Conservation (phyloP, 2,888 invertebrate species). For the Drosophila formosana region DNA sequence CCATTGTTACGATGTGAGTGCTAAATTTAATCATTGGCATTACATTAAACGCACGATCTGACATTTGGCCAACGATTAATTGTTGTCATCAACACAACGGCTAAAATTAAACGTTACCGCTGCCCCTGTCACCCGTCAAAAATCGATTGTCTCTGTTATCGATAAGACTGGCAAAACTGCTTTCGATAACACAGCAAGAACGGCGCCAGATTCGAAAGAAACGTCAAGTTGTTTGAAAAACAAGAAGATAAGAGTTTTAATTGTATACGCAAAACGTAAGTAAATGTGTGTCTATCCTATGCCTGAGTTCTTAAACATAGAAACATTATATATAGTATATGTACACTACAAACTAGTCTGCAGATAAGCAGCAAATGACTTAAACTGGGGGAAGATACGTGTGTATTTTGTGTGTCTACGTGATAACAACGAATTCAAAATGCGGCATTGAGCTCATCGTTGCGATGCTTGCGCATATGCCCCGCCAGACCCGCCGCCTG, state of each 20-base stretch:
- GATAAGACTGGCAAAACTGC: background rate
- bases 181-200: background rate
- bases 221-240: background rate
- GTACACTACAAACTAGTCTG: background rate
- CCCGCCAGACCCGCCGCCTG: slow-evolving; percentile 83
- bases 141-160: background rate
- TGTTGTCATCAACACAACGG: slow-evolving; percentile 68
- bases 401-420: background rate
- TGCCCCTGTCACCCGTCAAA: background rate
- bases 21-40: slow-evolving; percentile 76
- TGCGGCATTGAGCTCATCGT: slow-evolving; percentile 57
- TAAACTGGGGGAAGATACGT: slow-evolving; percentile 30
- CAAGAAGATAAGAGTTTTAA: slow-evolving; percentile 27
- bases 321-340: slow-evolving; percentile 25
- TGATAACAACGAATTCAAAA: background rate
- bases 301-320: slow-evolving; percentile 48
- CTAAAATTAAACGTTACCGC: slow-evolving; percentile 65
- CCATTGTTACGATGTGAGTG: slow-evolving; percentile 53
- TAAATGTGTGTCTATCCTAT: slow-evolving; percentile 29
- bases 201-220: background rate
- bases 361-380: slow-evolving; percentile 11
- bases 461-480: slow-evolving; percentile 82
- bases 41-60: slow-evolving; percentile 63
- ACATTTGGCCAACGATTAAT: slow-evolving; percentile 72
- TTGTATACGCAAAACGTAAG: slow-evolving; percentile 11